Evolutionary conservation across 2,888 invertebrate genomes (phyloP).

Genomic region (Clitarchus hookeri): DNA sequence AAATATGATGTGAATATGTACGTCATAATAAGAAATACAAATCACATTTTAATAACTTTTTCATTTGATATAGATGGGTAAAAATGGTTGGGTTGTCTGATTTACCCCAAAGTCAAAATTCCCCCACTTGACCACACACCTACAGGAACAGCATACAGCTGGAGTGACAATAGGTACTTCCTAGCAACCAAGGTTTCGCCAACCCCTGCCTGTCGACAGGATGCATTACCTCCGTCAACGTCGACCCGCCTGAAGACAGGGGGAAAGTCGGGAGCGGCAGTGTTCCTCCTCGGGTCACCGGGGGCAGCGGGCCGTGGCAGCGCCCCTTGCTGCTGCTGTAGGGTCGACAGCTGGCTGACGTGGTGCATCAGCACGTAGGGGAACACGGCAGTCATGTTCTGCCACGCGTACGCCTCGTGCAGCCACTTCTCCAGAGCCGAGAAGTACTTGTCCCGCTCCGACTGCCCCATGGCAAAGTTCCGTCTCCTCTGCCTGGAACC

Average conservation of each 20-base stretch:
- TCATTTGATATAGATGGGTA: no score
- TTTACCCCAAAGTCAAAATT: no score
- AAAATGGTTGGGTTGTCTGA: no score
- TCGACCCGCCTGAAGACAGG: background rate
- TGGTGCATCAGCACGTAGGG: constrained; percentile 56
- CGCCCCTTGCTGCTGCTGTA: background rate
- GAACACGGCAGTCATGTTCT: constrained; percentile 67
- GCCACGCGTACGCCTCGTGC: constrained; percentile 68
- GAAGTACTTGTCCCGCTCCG: constrained; percentile 59
- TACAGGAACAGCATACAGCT: no score
- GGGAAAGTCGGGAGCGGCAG: background rate
- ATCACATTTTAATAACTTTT: no score
- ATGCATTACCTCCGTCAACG: background rate
- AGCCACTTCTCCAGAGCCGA: constrained; percentile 69
- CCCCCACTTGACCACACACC: no score
- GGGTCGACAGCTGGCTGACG: background rate
- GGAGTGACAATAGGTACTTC: no score
- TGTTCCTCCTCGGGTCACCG: background rate
- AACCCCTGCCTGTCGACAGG: no score
- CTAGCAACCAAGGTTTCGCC: no score
- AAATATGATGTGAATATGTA: no score
- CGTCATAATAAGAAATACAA: no score
- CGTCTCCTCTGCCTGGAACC: background rate
- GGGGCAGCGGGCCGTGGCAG: background rate
- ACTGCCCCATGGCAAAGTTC: background rate